phyloP scores from a whole-genome alignment of 1,140 invertebrate species.

The Hormaphis cornu region DNA sequence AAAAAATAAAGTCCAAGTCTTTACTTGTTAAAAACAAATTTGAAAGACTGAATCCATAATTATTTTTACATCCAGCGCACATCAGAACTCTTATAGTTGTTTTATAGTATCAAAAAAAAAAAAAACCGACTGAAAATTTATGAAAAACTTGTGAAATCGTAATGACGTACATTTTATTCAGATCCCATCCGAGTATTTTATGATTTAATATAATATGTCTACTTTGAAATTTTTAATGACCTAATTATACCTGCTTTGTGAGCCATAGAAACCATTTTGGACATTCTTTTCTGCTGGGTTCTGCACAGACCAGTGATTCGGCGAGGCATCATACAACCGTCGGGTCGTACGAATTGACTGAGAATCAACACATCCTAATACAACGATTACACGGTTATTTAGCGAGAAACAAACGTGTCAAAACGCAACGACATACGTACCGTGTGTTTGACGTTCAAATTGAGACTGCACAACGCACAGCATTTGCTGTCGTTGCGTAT shows the following conservation, averaged over 20 bases:
- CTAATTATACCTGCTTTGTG: constrained; percentile 75
- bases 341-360: constrained; percentile 72
- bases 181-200: too few relatives aligned
- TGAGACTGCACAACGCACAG: constrained; percentile 57
- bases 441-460: constrained; percentile 67
- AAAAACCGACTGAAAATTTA: too few relatives aligned
- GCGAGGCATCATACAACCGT: constrained; percentile 70
- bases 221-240: too few relatives aligned
- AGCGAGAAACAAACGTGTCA: constrained; percentile 24
- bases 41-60: too few relatives aligned
- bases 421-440: constrained; percentile 40
- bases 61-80: too few relatives aligned
- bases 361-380: constrained; percentile 75
- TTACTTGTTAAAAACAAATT: too few relatives aligned
- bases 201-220: too few relatives aligned
- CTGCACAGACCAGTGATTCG: constrained; percentile 69
- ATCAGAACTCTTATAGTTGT: too few relatives aligned
- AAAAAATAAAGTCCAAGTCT: too few relatives aligned
- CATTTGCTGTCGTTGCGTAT: constrained; percentile 45
- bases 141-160: not conserved
- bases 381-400: not conserved
- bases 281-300: constrained; percentile 66
- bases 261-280: constrained; percentile 71
- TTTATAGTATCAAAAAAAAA: too few relatives aligned
- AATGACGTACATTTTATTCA: too few relatives aligned